Evolutionary conservation across 1,140 invertebrate genomes (phyloP), one percentile per base, ranked within the genome.

Genomic region (Drosophila navojoa): DNA sequence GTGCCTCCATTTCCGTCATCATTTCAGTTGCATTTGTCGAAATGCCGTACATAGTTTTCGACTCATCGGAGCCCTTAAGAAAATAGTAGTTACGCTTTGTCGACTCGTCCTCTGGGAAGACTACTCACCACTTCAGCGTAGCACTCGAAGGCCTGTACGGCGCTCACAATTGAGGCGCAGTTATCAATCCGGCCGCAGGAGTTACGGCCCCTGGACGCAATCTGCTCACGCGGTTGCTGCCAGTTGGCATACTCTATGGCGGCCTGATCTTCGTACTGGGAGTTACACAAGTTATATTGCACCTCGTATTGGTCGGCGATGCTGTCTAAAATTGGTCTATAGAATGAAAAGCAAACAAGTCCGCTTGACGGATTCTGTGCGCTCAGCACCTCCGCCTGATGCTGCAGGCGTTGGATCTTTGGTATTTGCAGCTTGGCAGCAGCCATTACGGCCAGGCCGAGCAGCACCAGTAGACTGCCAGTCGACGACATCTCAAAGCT

Each of bases 111-210:
- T 2, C 0, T 3, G 42, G 7, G 15, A 7, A 0, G 9, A 7
- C 2, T 7, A 66, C 80, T 67, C 55, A 84, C 80, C 50, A 22
- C 27, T 9, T n/a, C 38, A 15, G 80, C 80, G 25, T 49, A 85
- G 50, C 80, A 84, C 44, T 79, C 69, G 13, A 82, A 84, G 3
- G 67, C 63, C 55, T 62, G 29, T 0, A 84, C 62, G 29, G 42
- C 58, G 15, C 77, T 60, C 15, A 69, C 72, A 40, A 76, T 59
- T 25, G 63, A 40, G 13, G 58, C 49, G 15, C 79, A 82, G 7
- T 72, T 68, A 2, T 6, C 32, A 5, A 84, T 44, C 7, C 29
- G 7, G 0, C 2, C 6, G 42, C 80, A 82, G 7, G 67, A 35
- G 0, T 38, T 1, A 5, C 52, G 22, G 2, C 55, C 71, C 0